These are phyloP conservation scores for Tinamus guttatus DNA, from an alignment of 2,113 vertebrate genomes.

Conservation along the genomic window DNA sequence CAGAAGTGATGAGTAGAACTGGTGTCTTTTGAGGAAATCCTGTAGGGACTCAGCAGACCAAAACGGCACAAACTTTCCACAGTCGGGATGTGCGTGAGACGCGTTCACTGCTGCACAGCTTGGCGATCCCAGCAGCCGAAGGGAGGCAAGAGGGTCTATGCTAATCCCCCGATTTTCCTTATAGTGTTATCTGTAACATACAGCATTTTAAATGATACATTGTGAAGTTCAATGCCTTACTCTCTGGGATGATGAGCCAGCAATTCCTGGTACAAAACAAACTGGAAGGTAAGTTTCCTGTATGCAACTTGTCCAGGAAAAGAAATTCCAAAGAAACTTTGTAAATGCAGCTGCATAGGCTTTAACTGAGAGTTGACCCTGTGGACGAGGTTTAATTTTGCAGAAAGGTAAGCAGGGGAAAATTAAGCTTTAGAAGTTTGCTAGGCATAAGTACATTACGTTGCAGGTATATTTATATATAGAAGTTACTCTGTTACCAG, in stretches of 20 bases:
- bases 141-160: background rate
- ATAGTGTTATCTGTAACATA: background rate
- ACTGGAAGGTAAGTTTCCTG: background rate
- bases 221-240: background rate
- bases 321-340: background rate
- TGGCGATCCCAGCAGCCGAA: background rate
- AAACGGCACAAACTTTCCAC: background rate
- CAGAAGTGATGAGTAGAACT: background rate
- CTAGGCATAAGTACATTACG: background rate
- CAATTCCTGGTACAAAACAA: background rate
- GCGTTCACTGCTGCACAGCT: background rate
- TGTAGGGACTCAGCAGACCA: background rate
- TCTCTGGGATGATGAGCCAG: background rate
- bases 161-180: background rate
- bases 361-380: background rate
- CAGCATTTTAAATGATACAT: background rate
- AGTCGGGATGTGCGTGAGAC: accelerated
- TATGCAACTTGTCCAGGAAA: background rate
- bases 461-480: background rate
- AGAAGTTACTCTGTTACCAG: background rate
- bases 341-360: background rate
- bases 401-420: background rate
- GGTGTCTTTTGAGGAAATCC: background rate
- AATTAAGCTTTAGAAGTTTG: conserved; percentile 30
- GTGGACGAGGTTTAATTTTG: conserved; percentile 24